Evolutionary conservation across 2,797 vertebrate species (phyloP).

Genomic region (Calcarius lapponicus): DNA sequence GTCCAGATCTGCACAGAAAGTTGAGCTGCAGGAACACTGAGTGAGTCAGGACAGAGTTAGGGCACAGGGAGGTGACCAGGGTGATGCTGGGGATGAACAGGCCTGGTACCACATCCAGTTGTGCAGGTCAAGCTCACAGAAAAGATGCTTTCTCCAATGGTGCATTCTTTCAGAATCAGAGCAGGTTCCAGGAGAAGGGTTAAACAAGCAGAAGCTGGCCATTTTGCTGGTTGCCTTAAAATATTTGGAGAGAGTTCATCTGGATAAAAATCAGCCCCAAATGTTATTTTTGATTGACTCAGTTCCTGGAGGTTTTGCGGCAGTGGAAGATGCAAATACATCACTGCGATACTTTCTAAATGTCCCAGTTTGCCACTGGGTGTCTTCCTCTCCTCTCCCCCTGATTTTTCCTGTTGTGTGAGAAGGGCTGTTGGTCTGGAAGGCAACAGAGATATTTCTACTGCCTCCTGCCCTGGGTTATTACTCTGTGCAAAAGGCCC

Average conservation of each 20-base stretch:
- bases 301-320: conserved; percentile 5
- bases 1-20: background rate
- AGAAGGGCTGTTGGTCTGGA: background rate
- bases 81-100: background rate
- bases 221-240: background rate
- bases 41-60: background rate
- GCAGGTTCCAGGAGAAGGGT: background rate
- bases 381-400: background rate
- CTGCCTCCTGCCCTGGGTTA: conserved; percentile 2
- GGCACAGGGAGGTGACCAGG: background rate
- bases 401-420: background rate
- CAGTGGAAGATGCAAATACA: background rate
- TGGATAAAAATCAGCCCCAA: conserved; percentile 38
- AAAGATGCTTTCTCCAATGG: background rate
- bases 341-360: background rate
- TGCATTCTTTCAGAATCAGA: background rate
- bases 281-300: conserved; percentile 43
- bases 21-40: background rate
- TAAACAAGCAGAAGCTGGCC: background rate
- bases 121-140: background rate
- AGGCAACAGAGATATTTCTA: background rate
- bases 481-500: background rate
- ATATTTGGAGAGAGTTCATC: conserved; percentile 40
- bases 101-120: background rate
- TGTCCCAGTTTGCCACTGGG: conserved; percentile 26